Conservation (phyloP, 2,797 vertebrate genomes). For the Arvicola amphibius region DNA sequence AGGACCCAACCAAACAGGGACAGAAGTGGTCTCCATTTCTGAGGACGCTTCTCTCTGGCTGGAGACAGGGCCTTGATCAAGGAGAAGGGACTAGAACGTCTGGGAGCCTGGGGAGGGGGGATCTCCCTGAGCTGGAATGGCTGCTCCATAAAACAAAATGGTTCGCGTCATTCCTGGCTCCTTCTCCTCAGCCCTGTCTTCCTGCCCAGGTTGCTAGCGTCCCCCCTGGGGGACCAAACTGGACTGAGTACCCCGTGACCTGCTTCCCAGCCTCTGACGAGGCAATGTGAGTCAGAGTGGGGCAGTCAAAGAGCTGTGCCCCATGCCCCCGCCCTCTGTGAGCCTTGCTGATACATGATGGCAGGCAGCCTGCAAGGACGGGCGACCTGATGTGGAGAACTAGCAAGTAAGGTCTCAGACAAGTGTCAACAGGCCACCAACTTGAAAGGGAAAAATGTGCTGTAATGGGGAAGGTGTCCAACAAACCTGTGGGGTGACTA, state of each 20-base stretch:
- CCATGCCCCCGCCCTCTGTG: conserved; percentile 54
- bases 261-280: conserved; percentile 70
- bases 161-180: neutral
- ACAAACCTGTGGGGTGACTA: conserved; percentile 75
- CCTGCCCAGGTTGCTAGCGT: conserved; percentile 52
- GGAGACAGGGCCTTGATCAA: neutral
- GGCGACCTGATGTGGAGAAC: conserved; percentile 57
- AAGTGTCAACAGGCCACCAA: conserved; percentile 83
- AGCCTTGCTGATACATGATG: conserved; percentile 32
- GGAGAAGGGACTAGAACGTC: conserved; percentile 41
- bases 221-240: conserved; percentile 62
- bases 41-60: neutral
- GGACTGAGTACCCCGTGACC: conserved; percentile 60
- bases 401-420: conserved; percentile 71
- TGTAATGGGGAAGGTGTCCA: conserved; percentile 71
- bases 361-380: conserved; percentile 33
- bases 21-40: conserved; percentile 34
- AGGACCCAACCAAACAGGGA: neutral
- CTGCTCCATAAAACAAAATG: conserved; percentile 63
- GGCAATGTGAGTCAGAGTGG: conserved; percentile 64
- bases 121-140: neutral
- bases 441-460: conserved; percentile 83
- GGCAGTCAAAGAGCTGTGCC: conserved; percentile 28
- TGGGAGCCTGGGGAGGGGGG: conserved; percentile 5
- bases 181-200: conserved; percentile 38